Conservation (phyloP, 2,113 vertebrate species). For the Heliornis fulica region DNA sequence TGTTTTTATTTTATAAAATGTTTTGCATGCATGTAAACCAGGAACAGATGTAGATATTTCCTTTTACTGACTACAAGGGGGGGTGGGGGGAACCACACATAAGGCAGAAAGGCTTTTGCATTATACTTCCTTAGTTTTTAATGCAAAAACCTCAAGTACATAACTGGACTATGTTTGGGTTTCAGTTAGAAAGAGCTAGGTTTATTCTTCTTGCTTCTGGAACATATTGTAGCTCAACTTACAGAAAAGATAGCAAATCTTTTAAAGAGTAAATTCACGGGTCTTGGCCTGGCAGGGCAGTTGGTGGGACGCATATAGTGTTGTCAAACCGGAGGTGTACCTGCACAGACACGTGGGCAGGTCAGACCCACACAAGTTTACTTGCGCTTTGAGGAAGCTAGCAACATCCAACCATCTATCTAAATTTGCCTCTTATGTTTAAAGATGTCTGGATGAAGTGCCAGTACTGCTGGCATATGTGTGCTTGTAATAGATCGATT, state of each 20-base stretch:
- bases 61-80: constrained; percentile 2
- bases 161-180: not conserved
- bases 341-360: not conserved
- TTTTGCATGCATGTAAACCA: constrained; percentile 21
- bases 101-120: not conserved
- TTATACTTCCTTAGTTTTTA: not conserved
- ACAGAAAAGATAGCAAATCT: not conserved
- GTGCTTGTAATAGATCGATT: constrained; percentile 20
- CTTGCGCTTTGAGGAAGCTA: not conserved
- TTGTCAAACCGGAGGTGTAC: not conserved
- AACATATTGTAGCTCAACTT: not conserved
- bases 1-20: constrained; percentile 43
- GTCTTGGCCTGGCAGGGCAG: not conserved
- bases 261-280: not conserved
- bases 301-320: not conserved
- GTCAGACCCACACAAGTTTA: not conserved
- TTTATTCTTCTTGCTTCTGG: not conserved
- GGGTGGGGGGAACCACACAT: not conserved
- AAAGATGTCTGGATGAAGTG: not conserved
- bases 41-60: constrained; percentile 36
- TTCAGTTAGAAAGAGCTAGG: not conserved
- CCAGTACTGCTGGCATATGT: not conserved
- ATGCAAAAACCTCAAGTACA: not conserved
- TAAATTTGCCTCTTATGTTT: not conserved
- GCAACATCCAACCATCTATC: not conserved